phyloP scores from a whole-genome alignment of 2,888 invertebrate genomes.

The Ischnus inquisitorius region DNA sequence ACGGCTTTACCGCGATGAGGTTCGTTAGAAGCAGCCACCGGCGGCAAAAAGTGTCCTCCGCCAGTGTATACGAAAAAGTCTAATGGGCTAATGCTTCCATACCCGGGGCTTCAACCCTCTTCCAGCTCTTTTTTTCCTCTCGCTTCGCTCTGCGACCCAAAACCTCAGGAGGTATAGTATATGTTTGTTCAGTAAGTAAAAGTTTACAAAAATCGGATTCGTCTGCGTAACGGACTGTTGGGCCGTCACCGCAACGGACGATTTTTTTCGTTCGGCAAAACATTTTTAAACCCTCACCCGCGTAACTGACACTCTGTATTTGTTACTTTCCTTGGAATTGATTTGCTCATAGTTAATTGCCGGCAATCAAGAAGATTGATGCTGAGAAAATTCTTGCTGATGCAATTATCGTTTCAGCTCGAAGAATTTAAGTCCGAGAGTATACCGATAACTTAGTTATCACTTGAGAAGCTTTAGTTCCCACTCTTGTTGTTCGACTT shows the following conservation, averaged over 20 bases:
- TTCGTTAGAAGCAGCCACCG: conserved; percentile 57
- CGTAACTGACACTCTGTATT: not conserved
- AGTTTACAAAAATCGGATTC: conserved; percentile 3
- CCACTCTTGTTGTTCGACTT: conserved; percentile 16
- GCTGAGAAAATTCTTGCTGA: no score
- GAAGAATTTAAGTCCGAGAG: not conserved
- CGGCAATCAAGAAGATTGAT: not conserved
- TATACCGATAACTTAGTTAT: not conserved
- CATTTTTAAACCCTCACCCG: not conserved
- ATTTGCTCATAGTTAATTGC: not conserved
- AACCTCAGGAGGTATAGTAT: not conserved
- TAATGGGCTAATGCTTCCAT: conserved; percentile 53
- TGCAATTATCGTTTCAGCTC: not conserved
- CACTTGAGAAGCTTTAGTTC: not conserved
- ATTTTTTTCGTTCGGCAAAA: not conserved
- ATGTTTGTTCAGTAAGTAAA: not conserved
- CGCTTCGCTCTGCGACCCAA: not conserved
- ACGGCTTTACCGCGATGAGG: conserved; percentile 59
- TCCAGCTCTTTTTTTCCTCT: not conserved
- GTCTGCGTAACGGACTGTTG: not conserved
- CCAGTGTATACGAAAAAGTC: conserved; percentile 29
- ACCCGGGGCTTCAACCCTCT: conserved; percentile 11
- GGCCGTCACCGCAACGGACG: not conserved
- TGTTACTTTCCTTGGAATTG: not conserved
- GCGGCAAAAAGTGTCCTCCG: conserved; percentile 49